A percentile compares a stretch with the other conserved stretches of the same genome.
Conservation (phyloP, 2,797 vertebrate species). For the Percopsis omiscomaycus region DNA sequence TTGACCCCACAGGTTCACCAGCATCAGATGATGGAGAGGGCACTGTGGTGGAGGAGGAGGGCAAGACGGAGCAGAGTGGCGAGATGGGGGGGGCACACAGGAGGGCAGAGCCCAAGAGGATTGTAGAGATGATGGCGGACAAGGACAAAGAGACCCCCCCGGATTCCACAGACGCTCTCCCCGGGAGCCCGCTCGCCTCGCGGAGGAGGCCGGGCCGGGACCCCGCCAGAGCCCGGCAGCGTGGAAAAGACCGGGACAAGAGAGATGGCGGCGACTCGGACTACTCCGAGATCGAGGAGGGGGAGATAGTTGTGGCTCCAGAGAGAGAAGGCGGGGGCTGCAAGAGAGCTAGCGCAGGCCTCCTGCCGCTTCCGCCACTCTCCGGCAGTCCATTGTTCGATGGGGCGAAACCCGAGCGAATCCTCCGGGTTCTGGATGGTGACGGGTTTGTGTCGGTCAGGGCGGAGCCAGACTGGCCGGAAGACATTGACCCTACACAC, state of each 20-base stretch:
- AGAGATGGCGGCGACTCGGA: conserved; percentile 68
- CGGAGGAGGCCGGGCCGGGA: conserved; percentile 62
- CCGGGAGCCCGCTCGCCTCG: conserved; percentile 41
- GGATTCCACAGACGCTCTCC: conserved; percentile 69
- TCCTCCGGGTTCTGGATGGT: conserved; percentile 82
- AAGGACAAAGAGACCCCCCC: conserved; percentile 65
- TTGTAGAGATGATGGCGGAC: conserved; percentile 21
- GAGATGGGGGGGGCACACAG: conserved; percentile 26
- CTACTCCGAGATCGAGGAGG: conserved; percentile 88
- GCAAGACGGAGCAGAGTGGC: neutral
- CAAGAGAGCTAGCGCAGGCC: conserved; percentile 58
- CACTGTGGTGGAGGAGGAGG: conserved; percentile 8
- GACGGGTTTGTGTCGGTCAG: conserved; percentile 88
- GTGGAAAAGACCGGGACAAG: conserved; percentile 35
- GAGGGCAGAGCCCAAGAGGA: conserved; percentile 26
- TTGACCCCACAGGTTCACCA: conserved; percentile 92
- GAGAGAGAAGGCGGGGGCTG: conserved; percentile 64
- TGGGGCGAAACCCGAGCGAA: conserved; percentile 76
- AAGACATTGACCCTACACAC: conserved; percentile 55
- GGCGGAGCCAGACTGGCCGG: conserved; percentile 81
- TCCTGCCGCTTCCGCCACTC: conserved; percentile 43
- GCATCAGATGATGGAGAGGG: conserved; percentile 64
- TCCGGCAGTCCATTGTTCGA: conserved; percentile 66
- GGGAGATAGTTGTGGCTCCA: conserved; percentile 85
- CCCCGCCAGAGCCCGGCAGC: conserved; percentile 28